These are phyloP conservation scores for Augiades crinisus DNA, from an alignment of 2,888 invertebrate species.

Conservation along the genomic window DNA sequence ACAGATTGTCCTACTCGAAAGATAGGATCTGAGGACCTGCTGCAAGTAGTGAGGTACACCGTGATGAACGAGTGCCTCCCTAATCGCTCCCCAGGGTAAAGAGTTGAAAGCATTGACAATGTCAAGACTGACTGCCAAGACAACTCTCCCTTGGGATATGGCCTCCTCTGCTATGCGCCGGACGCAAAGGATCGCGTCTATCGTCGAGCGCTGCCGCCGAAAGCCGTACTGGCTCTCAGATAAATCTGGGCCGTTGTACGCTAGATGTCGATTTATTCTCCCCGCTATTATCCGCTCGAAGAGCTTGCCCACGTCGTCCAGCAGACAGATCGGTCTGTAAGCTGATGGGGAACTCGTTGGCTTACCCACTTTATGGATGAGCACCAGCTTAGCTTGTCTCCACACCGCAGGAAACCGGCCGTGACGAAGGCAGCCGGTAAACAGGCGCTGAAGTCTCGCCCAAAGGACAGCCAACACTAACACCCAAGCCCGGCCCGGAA, in stretches of 20 bases:
- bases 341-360: background rate
- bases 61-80: too few species aligned
- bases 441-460: too few species aligned
- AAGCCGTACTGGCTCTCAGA: background rate
- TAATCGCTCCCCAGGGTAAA: too few species aligned
- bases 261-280: background rate
- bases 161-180: background rate
- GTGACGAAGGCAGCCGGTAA: too few species aligned
- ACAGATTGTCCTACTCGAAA: slow-evolving; percentile 10
- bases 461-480: background rate
- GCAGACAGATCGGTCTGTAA: background rate
- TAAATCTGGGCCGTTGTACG: slow-evolving; percentile 19
- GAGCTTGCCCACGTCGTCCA: background rate
- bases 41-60: too few species aligned
- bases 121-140: too few species aligned
- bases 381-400: background rate
- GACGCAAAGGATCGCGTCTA: background rate
- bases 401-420: background rate
- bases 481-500: too few species aligned
- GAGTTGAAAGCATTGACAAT: too few species aligned
- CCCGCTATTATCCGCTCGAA: slow-evolving; percentile 1
- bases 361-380: background rate
- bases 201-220: too few species aligned
- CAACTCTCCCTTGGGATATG: too few species aligned
- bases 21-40: slow-evolving; percentile 21